Evolutionary conservation across 1,140 invertebrate species (phyloP).

Genomic region (Rhagoletis pomonella): DNA sequence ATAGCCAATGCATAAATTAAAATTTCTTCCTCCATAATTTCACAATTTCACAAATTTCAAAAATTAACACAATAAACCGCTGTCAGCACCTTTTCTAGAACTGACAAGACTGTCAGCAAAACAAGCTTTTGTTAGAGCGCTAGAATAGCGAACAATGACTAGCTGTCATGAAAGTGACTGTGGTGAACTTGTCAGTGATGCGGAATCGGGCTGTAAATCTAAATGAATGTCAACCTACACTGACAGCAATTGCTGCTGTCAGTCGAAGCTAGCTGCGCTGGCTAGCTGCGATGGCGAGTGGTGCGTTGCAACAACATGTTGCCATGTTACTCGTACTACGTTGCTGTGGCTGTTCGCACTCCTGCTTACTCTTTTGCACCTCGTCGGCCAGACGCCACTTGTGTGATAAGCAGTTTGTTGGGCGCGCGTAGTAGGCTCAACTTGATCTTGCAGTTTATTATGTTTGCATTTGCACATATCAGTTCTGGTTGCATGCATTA

Average conservation of each 20-base stretch:
- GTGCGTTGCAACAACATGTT: slow-evolving; percentile 18
- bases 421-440: slow-evolving; percentile 1
- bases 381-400: slow-evolving; percentile 7
- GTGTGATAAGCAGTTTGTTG: slow-evolving; percentile 4
- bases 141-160: too few species aligned
- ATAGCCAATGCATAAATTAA: too few species aligned
- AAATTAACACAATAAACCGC: too few species aligned
- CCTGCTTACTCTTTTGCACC: too few species aligned
- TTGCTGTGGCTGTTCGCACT: background rate
- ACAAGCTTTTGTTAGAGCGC: too few species aligned
- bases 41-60: too few species aligned
- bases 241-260: slow-evolving; percentile 45
- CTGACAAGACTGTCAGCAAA: too few species aligned
- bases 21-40: too few species aligned
- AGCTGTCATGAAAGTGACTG: too few species aligned
- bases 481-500: background rate
- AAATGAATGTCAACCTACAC: slow-evolving; percentile 53
- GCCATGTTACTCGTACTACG: background rate
- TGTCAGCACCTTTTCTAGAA: too few species aligned
- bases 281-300: background rate
- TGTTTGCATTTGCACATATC: slow-evolving; percentile 19
- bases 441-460: slow-evolving; percentile 32
- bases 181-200: too few species aligned
- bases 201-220: too few species aligned
- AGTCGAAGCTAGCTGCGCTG: background rate